Base-by-base conservation (phyloP, 1,140 invertebrate species). In the Drosophila tsacasi region DNA sequence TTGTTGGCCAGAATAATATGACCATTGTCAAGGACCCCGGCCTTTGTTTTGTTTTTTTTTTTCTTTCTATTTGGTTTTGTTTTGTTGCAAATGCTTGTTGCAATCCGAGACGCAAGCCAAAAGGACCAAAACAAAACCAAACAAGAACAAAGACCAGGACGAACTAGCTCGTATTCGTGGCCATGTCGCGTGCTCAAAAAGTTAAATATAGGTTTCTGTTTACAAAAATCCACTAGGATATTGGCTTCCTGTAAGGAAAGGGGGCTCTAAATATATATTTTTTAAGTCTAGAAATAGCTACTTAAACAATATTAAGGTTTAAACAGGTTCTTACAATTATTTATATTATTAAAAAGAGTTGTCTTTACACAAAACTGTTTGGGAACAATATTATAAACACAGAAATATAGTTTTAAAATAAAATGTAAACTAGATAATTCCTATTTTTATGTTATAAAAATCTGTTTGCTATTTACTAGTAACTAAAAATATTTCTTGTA, bases 91-190 rank as follows among this genome's bases (percentile, higher is more conserved):
- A n/a, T 44, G 62, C 65, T 55, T 37, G 63, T 44, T 81, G 83
- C 77, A 84, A 87, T 72, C 17, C 46, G 75, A 79, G 75, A 79
- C 64, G 55, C 55, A 39, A 10, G n/a, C 73, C 47, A 54, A 55
- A 47, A 65, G 59, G 46, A 80, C 67, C 64, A 80, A 54, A 74
- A 52, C 58, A 54, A 72, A 61, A 73, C 37, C 21, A 25, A 74
- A 47, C 25, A 27, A 30, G 42, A 35, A 50, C 59, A 61, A 74
- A 49, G 42, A 50, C 57, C 65, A 30, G 47, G 59, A 46, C 30
- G 27, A 25, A 17, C 21, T 25, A 21, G 21, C 35, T 57, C 54
- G 9, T 3, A 39, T 57, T 39, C 40, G 39, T 49, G 32, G 49
- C 44, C 55, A 76, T 69, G 79, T 81, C 65, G 78, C 79, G 61